Conservation (phyloP, 2,888 invertebrate genomes). For the Cryptophagus acutangulus region DNA sequence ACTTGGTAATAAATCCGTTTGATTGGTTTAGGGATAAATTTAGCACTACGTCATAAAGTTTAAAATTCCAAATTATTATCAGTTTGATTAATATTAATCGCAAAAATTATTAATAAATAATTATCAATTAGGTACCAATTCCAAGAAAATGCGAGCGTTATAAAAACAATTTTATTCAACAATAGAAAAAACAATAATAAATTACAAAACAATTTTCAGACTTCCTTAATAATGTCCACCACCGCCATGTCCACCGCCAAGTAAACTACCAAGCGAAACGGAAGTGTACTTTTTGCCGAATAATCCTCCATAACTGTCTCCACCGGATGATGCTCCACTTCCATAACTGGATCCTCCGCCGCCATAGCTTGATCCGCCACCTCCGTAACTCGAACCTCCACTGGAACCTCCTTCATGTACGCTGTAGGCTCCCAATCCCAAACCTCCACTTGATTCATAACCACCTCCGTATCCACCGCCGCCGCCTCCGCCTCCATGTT, state of each 20-base stretch:
- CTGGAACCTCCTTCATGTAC: neutral
- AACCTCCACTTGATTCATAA: neutral
- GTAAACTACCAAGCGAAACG: neutral
- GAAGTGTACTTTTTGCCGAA: conserved; percentile 5
- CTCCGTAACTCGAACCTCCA: conserved; percentile 2
- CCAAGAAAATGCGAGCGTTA: no score
- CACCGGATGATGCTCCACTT: neutral
- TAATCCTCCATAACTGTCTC: neutral
- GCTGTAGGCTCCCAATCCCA: conserved; percentile 1
- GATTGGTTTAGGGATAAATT: no score
- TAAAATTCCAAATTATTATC: no score
- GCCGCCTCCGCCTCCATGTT: conserved; percentile 14
- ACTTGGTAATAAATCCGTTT: no score
- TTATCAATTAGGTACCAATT: no score
- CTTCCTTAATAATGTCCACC: neutral
- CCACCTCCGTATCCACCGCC: conserved; percentile 9
- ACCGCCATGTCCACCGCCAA: neutral
- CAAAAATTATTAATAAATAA: no score
- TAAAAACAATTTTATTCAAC: conserved; percentile 3
- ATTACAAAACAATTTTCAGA: neutral
- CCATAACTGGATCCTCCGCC: neutral
- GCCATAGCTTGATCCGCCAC: no score
- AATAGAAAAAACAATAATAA: conserved; percentile 2
- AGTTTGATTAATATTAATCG: no score
- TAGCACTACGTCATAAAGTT: no score